A percentile compares a stretch with the other conserved stretches of the same genome.
phyloP scores from a whole-genome alignment of 2,797 vertebrate species.

The Tamandua tetradactyla region DNA sequence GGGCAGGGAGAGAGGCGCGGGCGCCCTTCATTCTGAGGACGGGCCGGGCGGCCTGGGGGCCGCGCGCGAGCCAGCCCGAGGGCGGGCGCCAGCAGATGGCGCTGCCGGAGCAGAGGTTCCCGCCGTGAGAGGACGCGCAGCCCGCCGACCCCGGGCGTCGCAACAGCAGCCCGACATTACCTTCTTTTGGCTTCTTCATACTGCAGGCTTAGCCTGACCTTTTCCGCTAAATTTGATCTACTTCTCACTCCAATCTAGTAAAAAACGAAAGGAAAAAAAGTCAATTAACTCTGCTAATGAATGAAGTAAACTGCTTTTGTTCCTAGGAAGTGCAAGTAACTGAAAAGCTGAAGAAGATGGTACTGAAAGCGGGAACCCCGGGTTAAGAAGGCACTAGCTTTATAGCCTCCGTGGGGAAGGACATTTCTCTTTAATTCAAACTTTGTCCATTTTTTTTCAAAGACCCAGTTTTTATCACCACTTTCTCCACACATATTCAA shows the following conservation, averaged over 20 bases:
- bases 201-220: slow-evolving; percentile 89
- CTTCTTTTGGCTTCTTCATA: slow-evolving; percentile 91
- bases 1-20: not conserved
- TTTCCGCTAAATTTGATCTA: slow-evolving; percentile 88
- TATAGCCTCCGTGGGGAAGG: slow-evolving; percentile 36
- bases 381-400: not conserved
- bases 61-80: no score
- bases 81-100: slow-evolving; percentile 77
- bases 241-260: slow-evolving; percentile 85
- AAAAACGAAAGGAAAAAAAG: slow-evolving; percentile 45
- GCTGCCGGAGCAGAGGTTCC: slow-evolving; percentile 39
- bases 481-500: slow-evolving; percentile 59
- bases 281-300: slow-evolving; percentile 58
- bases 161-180: slow-evolving; percentile 74
- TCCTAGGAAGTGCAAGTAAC: slow-evolving; percentile 58
- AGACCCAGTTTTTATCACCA: not conserved
- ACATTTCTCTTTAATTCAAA: slow-evolving; percentile 29
- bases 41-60: no score
- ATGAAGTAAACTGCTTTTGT: slow-evolving; percentile 62
- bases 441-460: slow-evolving; percentile 7
- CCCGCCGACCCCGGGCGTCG: not conserved
- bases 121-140: not conserved
- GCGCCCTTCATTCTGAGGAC: no score
- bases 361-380: not conserved
- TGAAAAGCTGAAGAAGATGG: not conserved